Base-by-base conservation (phyloP, 1,140 invertebrate genomes). In the Dinoponera quadriceps region DNA sequence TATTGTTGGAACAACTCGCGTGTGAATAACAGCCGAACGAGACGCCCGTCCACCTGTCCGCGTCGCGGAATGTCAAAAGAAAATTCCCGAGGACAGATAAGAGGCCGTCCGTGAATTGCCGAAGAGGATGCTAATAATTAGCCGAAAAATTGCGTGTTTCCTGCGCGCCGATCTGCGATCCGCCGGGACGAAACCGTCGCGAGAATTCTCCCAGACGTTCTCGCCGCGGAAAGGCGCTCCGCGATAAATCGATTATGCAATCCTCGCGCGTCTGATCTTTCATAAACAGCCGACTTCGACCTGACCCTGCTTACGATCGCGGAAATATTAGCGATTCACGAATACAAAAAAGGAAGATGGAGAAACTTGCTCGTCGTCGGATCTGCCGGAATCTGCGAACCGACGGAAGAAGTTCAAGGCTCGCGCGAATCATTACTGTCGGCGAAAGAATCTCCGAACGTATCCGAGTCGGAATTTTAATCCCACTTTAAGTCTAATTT, bases 241-340 rank as follows among this genome's bases (percentile, higher is more conserved):
- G 55, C 55, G 71, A 74, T 62, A 44, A 78, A 68, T 78, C 22
- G 63, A 80, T 80, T 71, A 71, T 48, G 51, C 25, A 71, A 80
- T 48, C 51, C 9, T 22, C 4, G n/a, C 27, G 22, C 44, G 14
- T 80, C 2, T 44, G 48, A 71, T 80, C 75, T 44, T 57, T 68
- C 14, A 38, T 48, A 29, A 71, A 60, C 22, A 80, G 25, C 57
- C 44, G 18, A 68, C 33, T 55, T 48, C 65, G 20, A 14, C 74
- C n/a, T 55, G 63, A 78, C 49, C 20, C 49, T 4, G 20, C 11
- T 1, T 5, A 3, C 20, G 22, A 14, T 69, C 51, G n/a, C 27
- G 22, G 44, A 20, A 57, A 80, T 18, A 78, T 78, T 22, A 18
- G 57, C n/a, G 18, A 38, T 13, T 33, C 14, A 4, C 18, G 18